These are phyloP conservation scores for Glaucomys volans DNA, from an alignment of 2,113 vertebrate species.

Conservation along the genomic window DNA sequence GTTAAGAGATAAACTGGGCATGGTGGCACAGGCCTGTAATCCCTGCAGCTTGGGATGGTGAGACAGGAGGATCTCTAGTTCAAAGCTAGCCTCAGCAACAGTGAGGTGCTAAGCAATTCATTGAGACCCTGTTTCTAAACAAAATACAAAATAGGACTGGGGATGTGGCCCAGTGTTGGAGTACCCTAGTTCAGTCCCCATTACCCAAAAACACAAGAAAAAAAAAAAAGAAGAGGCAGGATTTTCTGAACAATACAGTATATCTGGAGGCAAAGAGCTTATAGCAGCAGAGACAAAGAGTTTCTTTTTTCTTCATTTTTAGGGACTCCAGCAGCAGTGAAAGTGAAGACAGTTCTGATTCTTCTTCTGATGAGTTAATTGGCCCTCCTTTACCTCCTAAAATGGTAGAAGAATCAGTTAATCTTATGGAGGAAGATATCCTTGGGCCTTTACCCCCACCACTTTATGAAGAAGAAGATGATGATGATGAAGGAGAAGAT, in stretches of 20 bases:
- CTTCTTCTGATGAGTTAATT: conserved; percentile 86
- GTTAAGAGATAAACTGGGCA: not conserved
- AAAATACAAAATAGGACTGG: too few species aligned
- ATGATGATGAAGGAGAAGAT: conserved; percentile 82
- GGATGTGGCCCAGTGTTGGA: too few species aligned
- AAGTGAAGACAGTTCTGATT: conserved; percentile 85
- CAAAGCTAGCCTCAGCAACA: too few species aligned
- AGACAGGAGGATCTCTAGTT: too few species aligned
- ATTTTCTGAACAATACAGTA: not conserved
- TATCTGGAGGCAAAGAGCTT: not conserved
- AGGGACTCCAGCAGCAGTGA: conserved; percentile 77
- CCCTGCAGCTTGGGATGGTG: too few species aligned
- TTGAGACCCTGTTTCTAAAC: too few species aligned
- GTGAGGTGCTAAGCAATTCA: too few species aligned
- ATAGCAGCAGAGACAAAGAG: not conserved
- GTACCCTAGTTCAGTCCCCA: too few species aligned
- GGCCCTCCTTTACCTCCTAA: conserved; percentile 88
- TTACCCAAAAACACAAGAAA: too few species aligned
- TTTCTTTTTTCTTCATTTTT: conserved; percentile 72
- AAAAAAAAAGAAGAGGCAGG: not conserved
- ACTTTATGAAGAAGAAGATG: conserved; percentile 87
- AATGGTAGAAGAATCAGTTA: conserved; percentile 41
- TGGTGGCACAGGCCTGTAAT: too few species aligned
- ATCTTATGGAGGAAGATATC: conserved; percentile 83
- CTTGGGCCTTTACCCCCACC: conserved; percentile 90